Base-by-base conservation (phyloP, 1,140 invertebrate genomes). In the Tribolium castaneum region DNA sequence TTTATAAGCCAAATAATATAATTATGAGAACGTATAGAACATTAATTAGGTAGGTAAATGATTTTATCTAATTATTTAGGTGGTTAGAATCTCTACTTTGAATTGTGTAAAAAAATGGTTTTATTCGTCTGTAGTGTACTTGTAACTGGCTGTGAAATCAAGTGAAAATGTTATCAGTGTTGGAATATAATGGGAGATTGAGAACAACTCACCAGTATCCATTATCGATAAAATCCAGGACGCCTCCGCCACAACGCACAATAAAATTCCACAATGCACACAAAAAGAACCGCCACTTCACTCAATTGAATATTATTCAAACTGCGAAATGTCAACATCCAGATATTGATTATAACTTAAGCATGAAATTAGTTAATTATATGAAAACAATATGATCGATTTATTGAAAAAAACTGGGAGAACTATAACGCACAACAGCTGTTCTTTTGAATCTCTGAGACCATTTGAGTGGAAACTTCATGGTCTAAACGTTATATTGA, bases 391-490 rank as follows among this genome's bases (percentile, higher is more conserved):
- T 49, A 34, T 66, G 70, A 7, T 49, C 14, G 22, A 19, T 50
- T 39, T 52, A 35, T 54, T 75, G 52, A n/a, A 51, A 50, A 10
- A 78, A 75, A 34, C 35, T 9, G 22, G 19, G 49, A 50, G 25
- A 34, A 51, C 16, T 75, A 9, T 50, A 59, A 75, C 52, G 56
- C 78, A 51, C 76, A 77, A 52, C 45, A 35, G 50, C 70, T 74
- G 76, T 74, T 72, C 71, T 72, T 71, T 59, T 75, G 75, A 79
- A 75, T 80, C 78, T 81, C 78, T 71, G 72, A 77, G 79, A 81
- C 80, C 80, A 81, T 83, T 83, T 81, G 82, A 81, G 77, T 81
- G 80, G 79, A 81, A 81, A 76, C 78, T 78, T 78, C 73, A 78
- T 75, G 74, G 75, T 77, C 39, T 78, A 74, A 72, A 80, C 66